These are phyloP conservation scores for Magallana gigas DNA, from an alignment of 1,140 invertebrate genomes.

Conservation along the genomic window DNA sequence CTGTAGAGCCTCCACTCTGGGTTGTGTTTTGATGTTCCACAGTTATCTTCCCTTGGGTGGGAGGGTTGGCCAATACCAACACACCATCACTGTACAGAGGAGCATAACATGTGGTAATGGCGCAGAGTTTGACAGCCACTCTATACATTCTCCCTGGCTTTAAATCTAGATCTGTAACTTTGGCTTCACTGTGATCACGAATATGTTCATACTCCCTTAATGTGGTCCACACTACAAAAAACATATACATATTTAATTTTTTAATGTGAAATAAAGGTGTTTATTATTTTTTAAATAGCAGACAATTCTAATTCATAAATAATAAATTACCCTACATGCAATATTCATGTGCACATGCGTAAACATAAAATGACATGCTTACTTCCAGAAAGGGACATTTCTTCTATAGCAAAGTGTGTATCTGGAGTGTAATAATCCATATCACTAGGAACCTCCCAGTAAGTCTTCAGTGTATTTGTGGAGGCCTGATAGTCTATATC, in stretches of 20 bases:
- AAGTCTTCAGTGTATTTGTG: neutral
- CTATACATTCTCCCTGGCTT: conserved; percentile 55
- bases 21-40: conserved; percentile 24
- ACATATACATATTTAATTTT: neutral
- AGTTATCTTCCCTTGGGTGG: conserved; percentile 46
- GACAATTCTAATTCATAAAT: neutral
- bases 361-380: neutral
- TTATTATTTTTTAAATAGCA: neutral
- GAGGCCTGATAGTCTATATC: conserved; percentile 44
- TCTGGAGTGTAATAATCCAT: conserved; percentile 20
- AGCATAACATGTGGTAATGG: conserved; percentile 48
- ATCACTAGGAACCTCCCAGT: conserved; percentile 25
- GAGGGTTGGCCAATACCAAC: conserved; percentile 45
- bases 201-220: conserved; percentile 48
- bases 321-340: neutral
- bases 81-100: conserved; percentile 58
- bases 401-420: conserved; percentile 33
- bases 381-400: conserved; percentile 23
- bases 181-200: conserved; percentile 21
- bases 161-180: conserved; percentile 44
- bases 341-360: neutral
- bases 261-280: neutral
- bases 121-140: conserved; percentile 59
- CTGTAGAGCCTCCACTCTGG: neutral
- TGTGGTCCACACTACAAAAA: conserved; percentile 49